phyloP scores from a whole-genome alignment of 2,888 invertebrate species.

The Erebia epiphron region DNA sequence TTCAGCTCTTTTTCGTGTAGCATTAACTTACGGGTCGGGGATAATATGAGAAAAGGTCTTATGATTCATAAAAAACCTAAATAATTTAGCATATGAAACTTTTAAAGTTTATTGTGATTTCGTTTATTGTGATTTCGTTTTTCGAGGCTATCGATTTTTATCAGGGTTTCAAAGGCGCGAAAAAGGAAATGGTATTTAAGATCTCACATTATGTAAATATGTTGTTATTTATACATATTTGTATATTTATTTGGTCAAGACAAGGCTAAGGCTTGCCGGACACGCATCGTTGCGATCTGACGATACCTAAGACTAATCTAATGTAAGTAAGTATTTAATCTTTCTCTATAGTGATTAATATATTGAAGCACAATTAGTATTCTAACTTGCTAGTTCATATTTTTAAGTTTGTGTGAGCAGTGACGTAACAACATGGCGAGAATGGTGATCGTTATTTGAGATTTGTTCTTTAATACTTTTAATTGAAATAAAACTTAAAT shows the following conservation, averaged over 20 bases:
- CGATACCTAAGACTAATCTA: slow-evolving; percentile 40
- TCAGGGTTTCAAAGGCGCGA: background rate
- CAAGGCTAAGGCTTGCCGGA: slow-evolving; percentile 27
- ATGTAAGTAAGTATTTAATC: slow-evolving; percentile 39
- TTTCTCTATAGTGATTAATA: slow-evolving; percentile 36
- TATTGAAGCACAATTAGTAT: slow-evolving; percentile 43
- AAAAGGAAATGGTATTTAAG: background rate
- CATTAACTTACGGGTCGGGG: background rate
- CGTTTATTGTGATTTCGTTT: too few species aligned
- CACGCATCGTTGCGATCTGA: slow-evolving; percentile 38
- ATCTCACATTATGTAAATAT: slow-evolving; percentile 7
- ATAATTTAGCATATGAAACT: background rate
- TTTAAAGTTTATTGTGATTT: too few species aligned
- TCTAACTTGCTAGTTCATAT: slow-evolving; percentile 41
- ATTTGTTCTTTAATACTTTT: background rate
- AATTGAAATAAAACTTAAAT: too few species aligned
- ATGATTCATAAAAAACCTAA: background rate
- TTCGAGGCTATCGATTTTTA: background rate
- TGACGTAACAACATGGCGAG: slow-evolving; percentile 9
- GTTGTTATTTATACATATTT: slow-evolving; percentile 41
- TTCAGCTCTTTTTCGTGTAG: background rate
- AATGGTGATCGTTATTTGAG: background rate
- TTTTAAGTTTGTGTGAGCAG: slow-evolving; percentile 13
- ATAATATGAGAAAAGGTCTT: background rate
- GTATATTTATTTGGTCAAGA: slow-evolving; percentile 40